Evolutionary conservation across 2,888 invertebrate species (phyloP).

Genomic region (Ophion obscuratus): DNA sequence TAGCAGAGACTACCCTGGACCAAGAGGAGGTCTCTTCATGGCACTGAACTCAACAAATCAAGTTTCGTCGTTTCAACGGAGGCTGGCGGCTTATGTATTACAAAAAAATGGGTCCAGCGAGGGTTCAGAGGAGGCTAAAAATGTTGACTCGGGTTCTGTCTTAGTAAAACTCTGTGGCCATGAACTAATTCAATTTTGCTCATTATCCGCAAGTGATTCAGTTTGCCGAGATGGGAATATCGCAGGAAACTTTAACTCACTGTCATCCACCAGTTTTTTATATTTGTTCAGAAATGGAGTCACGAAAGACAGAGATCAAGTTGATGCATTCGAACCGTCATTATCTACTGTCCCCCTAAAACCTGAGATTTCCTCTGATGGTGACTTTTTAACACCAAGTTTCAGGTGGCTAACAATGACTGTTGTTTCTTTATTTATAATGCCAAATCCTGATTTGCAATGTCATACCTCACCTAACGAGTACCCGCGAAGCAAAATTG

Average conservation of each 20-base stretch:
- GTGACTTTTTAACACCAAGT: no score
- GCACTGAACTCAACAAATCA: no score
- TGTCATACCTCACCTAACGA: no score
- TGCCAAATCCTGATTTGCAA: no score
- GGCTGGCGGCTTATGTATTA: no score
- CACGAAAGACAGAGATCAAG: background rate
- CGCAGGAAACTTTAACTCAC: constrained; percentile 1
- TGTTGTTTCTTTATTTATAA: background rate
- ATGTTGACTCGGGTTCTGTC: no score
- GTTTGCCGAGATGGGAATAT: constrained; percentile 9
- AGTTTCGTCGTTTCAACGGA: no score
- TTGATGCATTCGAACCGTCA: background rate
- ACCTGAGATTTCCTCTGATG: no score
- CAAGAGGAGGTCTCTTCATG: no score
- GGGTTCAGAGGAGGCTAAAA: no score
- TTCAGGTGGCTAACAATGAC: background rate
- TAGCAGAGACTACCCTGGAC: no score
- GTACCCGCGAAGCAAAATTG: background rate
- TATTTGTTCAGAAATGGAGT: background rate
- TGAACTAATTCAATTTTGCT: constrained; percentile 76
- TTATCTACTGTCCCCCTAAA: background rate
- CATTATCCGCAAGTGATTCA: constrained; percentile 70
- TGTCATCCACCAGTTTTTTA: background rate
- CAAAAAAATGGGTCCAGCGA: no score
- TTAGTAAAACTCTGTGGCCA: constrained; percentile 68